These are phyloP conservation scores for Eristalis arbustorum DNA, from an alignment of 2,888 invertebrate species.

Conservation along the genomic window DNA sequence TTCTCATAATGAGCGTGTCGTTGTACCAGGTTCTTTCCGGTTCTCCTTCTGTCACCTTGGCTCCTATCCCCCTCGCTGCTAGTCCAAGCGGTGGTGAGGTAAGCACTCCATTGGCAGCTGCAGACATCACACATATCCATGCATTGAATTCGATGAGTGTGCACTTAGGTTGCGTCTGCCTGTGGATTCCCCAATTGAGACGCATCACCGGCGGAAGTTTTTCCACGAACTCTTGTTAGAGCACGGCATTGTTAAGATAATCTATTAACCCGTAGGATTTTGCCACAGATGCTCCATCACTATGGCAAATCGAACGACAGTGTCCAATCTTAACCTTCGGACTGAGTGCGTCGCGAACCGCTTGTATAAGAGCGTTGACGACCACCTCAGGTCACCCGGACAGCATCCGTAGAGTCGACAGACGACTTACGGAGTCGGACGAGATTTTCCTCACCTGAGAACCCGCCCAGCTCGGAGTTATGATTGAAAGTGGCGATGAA, in stretches of 20 bases:
- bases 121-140: too few species aligned
- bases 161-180: conserved; percentile 6
- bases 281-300: conserved; percentile 26
- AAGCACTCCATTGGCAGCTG: not conserved
- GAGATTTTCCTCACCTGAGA: too few species aligned
- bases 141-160: conserved; percentile 4
- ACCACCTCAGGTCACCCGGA: too few species aligned
- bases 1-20: not conserved
- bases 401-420: too few species aligned
- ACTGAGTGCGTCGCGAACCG: too few species aligned
- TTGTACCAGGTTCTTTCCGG: not conserved
- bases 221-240: conserved; percentile 37
- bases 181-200: conserved; percentile 34
- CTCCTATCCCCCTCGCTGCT: not conserved
- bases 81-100: not conserved
- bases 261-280: conserved; percentile 3
- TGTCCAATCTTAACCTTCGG: conserved; percentile 3
- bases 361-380: too few species aligned
- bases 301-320: conserved; percentile 20
- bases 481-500: conserved; percentile 10
- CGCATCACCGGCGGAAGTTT: conserved; percentile 27
- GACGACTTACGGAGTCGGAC: too few species aligned
- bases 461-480: not conserved
- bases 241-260: conserved; percentile 17
- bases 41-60: not conserved